phyloP scores from a whole-genome alignment of 2,797 vertebrate species.

The Ptychadena robeensis region DNA sequence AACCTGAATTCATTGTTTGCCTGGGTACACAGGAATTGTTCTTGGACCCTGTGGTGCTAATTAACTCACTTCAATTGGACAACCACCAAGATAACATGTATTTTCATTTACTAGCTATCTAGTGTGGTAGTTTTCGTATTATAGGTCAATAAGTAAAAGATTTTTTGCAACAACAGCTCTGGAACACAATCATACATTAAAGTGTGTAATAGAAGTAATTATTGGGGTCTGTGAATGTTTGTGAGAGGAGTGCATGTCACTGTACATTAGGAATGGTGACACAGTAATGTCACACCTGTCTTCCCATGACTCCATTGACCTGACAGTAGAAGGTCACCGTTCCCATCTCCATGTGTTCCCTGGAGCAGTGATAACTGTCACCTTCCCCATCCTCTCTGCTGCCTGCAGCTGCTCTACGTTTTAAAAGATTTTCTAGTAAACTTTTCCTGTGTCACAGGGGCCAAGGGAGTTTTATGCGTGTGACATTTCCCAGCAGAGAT shows the following conservation, averaged over 20 bases:
- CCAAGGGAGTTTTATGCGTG: conserved; percentile 12
- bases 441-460: conserved; percentile 5
- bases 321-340: conserved; percentile 38
- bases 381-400: conserved; percentile 31
- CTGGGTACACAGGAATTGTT: not conserved
- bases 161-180: conserved; percentile 34
- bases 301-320: conserved; percentile 56
- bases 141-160: conserved; percentile 26
- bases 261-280: conserved; percentile 52
- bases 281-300: conserved; percentile 51
- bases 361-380: conserved; percentile 39
- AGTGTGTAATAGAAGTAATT: conserved; percentile 34
- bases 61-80: not conserved
- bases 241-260: conserved; percentile 35
- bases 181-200: not conserved
- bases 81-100: not conserved
- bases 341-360: conserved; percentile 46
- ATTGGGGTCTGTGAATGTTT: conserved; percentile 37
- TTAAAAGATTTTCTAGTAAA: conserved; percentile 18
- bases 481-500: conserved; percentile 30
- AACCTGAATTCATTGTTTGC: no score
- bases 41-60: not conserved
- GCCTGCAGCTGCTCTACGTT: conserved; percentile 35
- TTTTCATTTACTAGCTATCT: not conserved
- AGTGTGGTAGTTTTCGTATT: not conserved